Conservation (phyloP, 64 coral and sea anemone species). For the Cladopsammia gracilis region DNA sequence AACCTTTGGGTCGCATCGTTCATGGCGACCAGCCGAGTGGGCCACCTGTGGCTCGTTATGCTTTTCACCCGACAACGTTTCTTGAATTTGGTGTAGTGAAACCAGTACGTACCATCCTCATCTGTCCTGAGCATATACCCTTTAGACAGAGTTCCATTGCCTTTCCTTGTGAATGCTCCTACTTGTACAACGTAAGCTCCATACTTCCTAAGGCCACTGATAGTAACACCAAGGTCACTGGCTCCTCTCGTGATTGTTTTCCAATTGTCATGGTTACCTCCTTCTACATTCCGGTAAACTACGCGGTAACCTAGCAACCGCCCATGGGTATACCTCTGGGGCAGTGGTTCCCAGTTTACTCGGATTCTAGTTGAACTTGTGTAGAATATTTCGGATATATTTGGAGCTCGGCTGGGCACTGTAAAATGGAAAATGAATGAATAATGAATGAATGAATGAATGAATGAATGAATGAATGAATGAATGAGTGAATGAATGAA, state of each 20-base stretch:
- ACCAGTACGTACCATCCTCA: conserved; percentile 79
- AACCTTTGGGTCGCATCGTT: no score
- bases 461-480: neutral
- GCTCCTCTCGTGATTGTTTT: conserved; percentile 34
- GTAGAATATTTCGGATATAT: conserved; percentile 35
- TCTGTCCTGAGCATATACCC: conserved; percentile 74
- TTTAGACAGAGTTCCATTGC: conserved; percentile 66
- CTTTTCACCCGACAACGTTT: no score
- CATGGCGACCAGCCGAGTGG: no score
- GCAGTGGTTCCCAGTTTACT: conserved; percentile 80
- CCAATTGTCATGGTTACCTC: conserved; percentile 20
- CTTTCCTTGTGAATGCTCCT: conserved; percentile 71
- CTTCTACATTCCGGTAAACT: conserved; percentile 48
- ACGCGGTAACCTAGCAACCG: conserved; percentile 88
- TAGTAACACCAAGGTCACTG: neutral
- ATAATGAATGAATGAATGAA: no score
- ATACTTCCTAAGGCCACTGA: conserved; percentile 70
- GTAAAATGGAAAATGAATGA: neutral
- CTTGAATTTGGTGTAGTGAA: no score
- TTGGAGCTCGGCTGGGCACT: conserved; percentile 85
- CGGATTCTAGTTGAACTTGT: conserved; percentile 85
- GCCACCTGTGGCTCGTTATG: no score
- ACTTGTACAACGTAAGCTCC: conserved; percentile 75
- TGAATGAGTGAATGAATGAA: neutral
- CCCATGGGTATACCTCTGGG: conserved; percentile 62